Conservation (phyloP, 2,113 vertebrate species). For the Caloenas nicobarica region DNA sequence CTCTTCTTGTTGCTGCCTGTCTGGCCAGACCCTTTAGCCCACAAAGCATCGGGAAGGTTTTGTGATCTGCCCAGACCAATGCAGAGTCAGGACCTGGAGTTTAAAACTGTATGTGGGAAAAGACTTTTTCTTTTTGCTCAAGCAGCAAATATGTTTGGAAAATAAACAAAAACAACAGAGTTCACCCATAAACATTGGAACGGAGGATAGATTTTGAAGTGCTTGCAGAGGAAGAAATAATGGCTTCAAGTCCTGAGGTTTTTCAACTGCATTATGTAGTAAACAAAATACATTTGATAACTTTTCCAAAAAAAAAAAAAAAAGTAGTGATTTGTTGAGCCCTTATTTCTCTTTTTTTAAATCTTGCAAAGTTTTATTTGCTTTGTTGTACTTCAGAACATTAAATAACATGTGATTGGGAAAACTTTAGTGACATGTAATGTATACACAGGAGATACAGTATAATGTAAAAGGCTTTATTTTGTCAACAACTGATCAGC, state of each 20-base stretch:
- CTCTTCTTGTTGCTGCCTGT: background rate
- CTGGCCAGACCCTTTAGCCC: background rate
- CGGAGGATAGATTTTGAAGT: background rate
- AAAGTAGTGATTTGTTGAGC: background rate
- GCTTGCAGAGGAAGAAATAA: background rate
- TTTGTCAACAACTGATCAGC: background rate
- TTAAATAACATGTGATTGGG: background rate
- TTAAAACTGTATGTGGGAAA: background rate
- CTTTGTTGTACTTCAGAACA: background rate
- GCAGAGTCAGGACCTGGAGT: background rate
- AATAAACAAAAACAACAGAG: background rate
- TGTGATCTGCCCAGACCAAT: background rate
- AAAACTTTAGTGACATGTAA: background rate
- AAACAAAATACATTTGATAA: background rate
- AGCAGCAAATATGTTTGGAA: background rate
- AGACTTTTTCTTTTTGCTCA: background rate
- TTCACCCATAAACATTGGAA: background rate
- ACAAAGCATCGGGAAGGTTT: background rate
- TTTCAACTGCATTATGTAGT: background rate
- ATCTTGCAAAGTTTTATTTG: background rate
- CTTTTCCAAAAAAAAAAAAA: background rate
- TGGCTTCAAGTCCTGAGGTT: background rate
- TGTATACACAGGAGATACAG: background rate
- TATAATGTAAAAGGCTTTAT: background rate
- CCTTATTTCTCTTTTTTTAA: background rate